A percentile compares a stretch with the other conserved stretches of the same genome.
Evolutionary conservation across 1,140 invertebrate species (phyloP).

Genomic region (Halictus rubicundus): DNA sequence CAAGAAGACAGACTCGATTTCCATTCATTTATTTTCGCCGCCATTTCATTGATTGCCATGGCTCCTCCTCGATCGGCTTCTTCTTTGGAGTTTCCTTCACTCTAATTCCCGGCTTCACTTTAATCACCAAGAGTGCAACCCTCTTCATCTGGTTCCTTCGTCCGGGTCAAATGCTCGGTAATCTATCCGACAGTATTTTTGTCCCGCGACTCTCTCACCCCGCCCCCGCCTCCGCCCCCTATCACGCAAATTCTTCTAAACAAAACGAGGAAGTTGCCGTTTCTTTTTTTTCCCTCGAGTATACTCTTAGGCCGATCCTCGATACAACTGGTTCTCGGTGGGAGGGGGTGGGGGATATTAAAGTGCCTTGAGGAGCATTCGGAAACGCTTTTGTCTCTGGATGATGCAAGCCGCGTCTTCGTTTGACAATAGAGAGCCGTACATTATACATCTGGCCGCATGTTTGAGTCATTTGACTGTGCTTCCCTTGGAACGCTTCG

Average conservation of each 20-base stretch:
- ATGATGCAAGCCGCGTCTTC: conserved; percentile 24
- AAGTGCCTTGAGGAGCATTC: conserved; percentile 8
- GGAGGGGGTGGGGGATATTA: conserved; percentile 6
- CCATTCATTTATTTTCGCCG: conserved; percentile 78
- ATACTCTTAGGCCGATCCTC: conserved; percentile 12
- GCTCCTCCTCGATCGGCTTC: conserved; percentile 40
- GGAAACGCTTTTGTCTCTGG: conserved; percentile 35
- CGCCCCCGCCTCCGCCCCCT: background rate
- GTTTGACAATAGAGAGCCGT: conserved; percentile 22
- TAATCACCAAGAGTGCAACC: conserved; percentile 74
- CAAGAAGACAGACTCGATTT: conserved; percentile 74
- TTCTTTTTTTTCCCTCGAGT: background rate
- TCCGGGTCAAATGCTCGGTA: conserved; percentile 69
- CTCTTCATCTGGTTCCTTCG: conserved; percentile 43
- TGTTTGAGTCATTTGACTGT: conserved; percentile 24
- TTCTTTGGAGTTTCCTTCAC: conserved; percentile 54
- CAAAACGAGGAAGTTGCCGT: conserved; percentile 16
- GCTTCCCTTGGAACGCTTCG: background rate
- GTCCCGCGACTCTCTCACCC: conserved; percentile 31
- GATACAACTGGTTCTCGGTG: conserved; percentile 9
- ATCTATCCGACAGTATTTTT: conserved; percentile 56
- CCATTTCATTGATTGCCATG: conserved; percentile 77
- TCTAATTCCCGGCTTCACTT: conserved; percentile 74
- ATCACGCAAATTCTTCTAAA: conserved; percentile 42
- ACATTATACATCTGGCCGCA: conserved; percentile 7